phyloP scores from a whole-genome alignment of 2,888 invertebrate genomes.

The Stictocephala bisonia region DNA sequence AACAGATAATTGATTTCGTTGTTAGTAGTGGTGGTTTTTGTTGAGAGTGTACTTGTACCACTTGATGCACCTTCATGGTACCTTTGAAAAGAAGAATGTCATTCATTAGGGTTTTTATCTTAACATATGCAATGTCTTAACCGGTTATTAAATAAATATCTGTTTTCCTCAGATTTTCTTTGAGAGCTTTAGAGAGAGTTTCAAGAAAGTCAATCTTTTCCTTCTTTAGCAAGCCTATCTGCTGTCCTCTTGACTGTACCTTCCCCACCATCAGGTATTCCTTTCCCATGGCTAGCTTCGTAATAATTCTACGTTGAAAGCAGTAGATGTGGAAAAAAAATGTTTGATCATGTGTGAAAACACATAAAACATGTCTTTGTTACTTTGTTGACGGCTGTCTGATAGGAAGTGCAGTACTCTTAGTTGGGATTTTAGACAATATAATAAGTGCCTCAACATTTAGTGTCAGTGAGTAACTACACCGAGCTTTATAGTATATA shows the following conservation, averaged over 20 bases:
- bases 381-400: background rate
- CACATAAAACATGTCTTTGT: slow-evolving; percentile 1
- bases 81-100: slow-evolving; percentile 1
- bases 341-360: background rate
- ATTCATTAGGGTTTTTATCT: background rate
- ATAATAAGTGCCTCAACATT: no score
- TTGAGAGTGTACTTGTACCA: slow-evolving; percentile 2
- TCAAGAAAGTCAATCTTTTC: slow-evolving; percentile 10
- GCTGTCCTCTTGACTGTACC: slow-evolving; percentile 4
- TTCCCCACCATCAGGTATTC: background rate
- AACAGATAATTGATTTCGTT: slow-evolving; percentile 2
- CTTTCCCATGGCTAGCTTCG: background rate
- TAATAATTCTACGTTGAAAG: background rate
- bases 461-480: no score
- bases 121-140: slow-evolving; percentile 3
- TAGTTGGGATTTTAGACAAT: no score
- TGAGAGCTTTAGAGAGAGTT: slow-evolving; percentile 1
- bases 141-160: slow-evolving; percentile 1
- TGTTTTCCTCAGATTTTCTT: slow-evolving; percentile 7
- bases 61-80: slow-evolving; percentile 3
- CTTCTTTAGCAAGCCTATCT: slow-evolving; percentile 1
- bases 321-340: background rate
- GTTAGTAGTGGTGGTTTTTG: slow-evolving; percentile 3
- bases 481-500: no score
- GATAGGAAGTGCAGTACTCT: background rate